A percentile compares a stretch with the other conserved stretches of the same genome.
Conservation (phyloP, 2,797 vertebrate genomes). For the Acomys russatus region DNA sequence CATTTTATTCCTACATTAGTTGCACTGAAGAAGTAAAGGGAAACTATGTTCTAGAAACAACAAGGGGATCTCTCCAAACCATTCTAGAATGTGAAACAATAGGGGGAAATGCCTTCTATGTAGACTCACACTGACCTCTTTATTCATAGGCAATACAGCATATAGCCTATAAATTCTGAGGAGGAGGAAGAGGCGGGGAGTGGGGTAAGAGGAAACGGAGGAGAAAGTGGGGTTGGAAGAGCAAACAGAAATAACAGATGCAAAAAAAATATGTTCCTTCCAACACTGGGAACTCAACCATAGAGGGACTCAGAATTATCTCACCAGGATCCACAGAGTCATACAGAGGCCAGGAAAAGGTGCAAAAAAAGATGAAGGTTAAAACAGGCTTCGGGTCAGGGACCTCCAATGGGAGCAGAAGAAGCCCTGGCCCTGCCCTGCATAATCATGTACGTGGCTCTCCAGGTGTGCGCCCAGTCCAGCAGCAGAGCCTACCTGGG, state of each 20-base stretch:
- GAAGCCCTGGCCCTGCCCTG: background rate
- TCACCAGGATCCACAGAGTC: background rate
- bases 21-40: constrained; percentile 7
- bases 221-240: background rate
- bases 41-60: background rate
- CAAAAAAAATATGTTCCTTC: background rate
- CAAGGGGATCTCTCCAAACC: background rate
- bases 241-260: background rate
- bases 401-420: background rate
- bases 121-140: background rate
- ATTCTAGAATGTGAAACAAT: background rate
- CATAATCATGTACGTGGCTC: background rate
- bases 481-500: background rate
- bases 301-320: background rate
- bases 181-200: background rate
- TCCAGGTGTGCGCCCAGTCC: background rate
- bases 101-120: background rate
- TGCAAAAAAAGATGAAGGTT: background rate
- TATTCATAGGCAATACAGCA: background rate
- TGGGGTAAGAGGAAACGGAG: background rate
- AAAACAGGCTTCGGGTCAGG: rapidly evolving
- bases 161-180: background rate
- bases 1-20: constrained; percentile 13
- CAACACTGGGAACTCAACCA: background rate
- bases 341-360: background rate